Evolutionary conservation across 1,140 invertebrate genomes (phyloP).

Genomic region (Euglossa dilemma): DNA sequence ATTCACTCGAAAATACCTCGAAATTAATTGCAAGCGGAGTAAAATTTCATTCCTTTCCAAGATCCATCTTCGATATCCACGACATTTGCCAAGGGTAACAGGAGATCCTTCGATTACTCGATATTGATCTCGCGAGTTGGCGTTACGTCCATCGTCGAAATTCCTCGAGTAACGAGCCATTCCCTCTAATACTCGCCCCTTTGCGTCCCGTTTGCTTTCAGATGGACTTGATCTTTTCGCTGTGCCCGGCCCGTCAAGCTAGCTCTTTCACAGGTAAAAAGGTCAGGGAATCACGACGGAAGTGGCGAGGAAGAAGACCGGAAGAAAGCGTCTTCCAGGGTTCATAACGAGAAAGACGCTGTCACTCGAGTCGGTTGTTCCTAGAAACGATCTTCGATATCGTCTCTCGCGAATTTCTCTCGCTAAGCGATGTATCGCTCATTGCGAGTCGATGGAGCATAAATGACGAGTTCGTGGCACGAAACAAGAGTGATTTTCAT

Average conservation of each 20-base stretch:
- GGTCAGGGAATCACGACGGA: background rate
- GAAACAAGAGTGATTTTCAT: background rate
- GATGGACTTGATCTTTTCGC: constrained; percentile 67
- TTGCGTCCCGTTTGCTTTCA: constrained; percentile 55
- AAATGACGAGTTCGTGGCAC: background rate
- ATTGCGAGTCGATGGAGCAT: background rate
- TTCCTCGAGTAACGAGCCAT: background rate
- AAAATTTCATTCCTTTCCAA: too few species aligned
- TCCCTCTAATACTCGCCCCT: constrained; percentile 1
- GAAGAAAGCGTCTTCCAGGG: background rate
- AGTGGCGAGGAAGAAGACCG: background rate
- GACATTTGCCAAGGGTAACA: background rate
- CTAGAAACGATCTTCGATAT: background rate
- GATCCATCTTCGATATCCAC: too few species aligned
- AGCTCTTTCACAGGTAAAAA: constrained; percentile 43
- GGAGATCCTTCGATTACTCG: background rate
- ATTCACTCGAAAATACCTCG: too few species aligned
- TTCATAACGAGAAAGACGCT: background rate
- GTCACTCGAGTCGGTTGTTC: background rate
- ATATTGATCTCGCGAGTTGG: background rate
- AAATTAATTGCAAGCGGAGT: too few species aligned
- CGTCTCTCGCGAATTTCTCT: background rate
- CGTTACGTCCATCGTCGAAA: background rate
- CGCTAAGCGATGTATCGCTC: background rate
- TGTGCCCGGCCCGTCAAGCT: constrained; percentile 47